A percentile compares a stretch with the other conserved stretches of the same genome.
These are phyloP conservation scores for Noctua pronuba DNA, from an alignment of 2,888 invertebrate genomes.

Conservation along the genomic window DNA sequence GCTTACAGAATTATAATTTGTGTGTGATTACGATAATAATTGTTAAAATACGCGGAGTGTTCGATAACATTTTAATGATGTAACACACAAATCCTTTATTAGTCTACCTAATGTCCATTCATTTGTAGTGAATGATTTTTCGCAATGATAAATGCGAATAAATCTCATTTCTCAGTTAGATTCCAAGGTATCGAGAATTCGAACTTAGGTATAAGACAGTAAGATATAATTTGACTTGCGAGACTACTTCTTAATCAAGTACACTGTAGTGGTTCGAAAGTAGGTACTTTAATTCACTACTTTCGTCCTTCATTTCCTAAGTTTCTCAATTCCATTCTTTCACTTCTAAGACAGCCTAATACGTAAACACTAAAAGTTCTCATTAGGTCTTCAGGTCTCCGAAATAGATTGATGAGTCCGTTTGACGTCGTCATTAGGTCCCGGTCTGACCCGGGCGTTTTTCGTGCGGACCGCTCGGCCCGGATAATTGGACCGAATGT, in stretches of 20 bases:
- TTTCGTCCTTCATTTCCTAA: neutral
- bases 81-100: neutral
- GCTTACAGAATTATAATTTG: constrained; percentile 12
- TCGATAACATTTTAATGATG: constrained; percentile 13
- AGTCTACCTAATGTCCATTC: neutral
- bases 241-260: neutral
- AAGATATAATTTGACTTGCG: neutral
- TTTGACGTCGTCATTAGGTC: constrained; percentile 88
- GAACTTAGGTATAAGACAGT: neutral
- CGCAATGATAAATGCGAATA: neutral
- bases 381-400: constrained; percentile 72
- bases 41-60: neutral
- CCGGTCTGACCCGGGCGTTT: constrained; percentile 80
- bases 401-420: constrained; percentile 86
- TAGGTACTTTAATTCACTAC: neutral
- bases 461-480: constrained; percentile 75
- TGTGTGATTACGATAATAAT: constrained; percentile 8
- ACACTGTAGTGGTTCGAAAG: neutral
- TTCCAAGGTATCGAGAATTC: neutral
- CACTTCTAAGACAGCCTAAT: constrained; percentile 20
- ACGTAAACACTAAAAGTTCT: constrained; percentile 52
- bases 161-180: neutral
- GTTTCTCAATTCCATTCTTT: neutral
- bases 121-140: neutral
- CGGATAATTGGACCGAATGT: constrained; percentile 88